Evolutionary conservation across 2,888 invertebrate genomes (phyloP).

Genomic region (Gastracanthus pulcherrimus): DNA sequence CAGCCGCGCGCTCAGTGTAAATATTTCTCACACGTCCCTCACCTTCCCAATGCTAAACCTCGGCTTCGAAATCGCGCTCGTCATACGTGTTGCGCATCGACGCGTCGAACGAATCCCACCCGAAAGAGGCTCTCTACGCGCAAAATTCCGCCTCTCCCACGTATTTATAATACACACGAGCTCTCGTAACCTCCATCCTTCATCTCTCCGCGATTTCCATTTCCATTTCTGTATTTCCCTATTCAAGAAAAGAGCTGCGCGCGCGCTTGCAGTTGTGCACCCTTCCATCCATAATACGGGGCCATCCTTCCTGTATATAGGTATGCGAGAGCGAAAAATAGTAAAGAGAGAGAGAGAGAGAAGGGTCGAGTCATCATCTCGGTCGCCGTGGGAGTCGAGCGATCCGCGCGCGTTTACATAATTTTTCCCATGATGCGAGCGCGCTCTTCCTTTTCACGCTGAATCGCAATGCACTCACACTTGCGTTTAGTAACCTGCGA

Average conservation of each 20-base stretch:
- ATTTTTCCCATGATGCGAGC: conserved; percentile 62
- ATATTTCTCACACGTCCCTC: conserved; percentile 49
- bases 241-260: conserved; percentile 22
- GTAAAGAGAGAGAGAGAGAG: conserved; percentile 15
- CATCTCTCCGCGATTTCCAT: not conserved
- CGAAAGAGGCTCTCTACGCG: conserved; percentile 24
- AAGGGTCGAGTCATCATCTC: not conserved
- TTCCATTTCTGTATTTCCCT: not conserved
- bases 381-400: conserved; percentile 47
- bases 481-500: not conserved
- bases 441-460: not conserved
- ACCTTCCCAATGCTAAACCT: not conserved
- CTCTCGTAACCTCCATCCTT: conserved; percentile 7
- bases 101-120: not conserved
- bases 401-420: conserved; percentile 69
- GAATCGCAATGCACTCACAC: not conserved
- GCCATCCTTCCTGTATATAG: not conserved
- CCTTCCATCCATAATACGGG: conserved; percentile 31
- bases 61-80: conserved; percentile 19
- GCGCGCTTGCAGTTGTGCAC: not conserved
- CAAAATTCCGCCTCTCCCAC: conserved; percentile 38
- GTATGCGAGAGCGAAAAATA: not conserved
- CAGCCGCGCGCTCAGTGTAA: not conserved
- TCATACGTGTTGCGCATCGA: conserved; percentile 14
- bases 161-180: no score